phyloP scores from a whole-genome alignment of 2,797 vertebrate genomes.

The Lacerta viridis region DNA sequence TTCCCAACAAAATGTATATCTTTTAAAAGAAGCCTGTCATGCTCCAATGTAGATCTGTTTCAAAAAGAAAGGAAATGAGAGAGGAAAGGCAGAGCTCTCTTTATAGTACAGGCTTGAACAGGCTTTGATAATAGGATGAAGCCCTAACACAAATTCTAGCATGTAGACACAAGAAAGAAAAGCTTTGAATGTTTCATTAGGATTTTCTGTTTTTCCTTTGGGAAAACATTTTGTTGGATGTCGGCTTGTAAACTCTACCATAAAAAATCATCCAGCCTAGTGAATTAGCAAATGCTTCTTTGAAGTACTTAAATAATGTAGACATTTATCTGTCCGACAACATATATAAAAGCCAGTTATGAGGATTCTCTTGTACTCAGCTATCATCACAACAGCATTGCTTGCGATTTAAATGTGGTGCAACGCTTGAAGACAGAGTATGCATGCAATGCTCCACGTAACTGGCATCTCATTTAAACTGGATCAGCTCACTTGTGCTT shows the following conservation, averaged over 20 bases:
- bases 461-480: neutral
- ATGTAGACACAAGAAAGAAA: slow-evolving; percentile 7
- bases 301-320: neutral
- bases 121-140: slow-evolving; percentile 44
- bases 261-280: slow-evolving; percentile 9
- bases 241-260: slow-evolving; percentile 17
- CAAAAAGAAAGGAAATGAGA: neutral
- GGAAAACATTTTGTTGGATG: slow-evolving; percentile 24
- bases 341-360: slow-evolving; percentile 17
- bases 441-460: neutral
- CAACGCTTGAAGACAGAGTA: neutral
- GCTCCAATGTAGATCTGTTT: neutral
- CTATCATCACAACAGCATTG: neutral
- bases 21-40: neutral
- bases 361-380: neutral
- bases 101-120: neutral
- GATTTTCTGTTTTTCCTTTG: slow-evolving; percentile 12
- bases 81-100: neutral
- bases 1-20: neutral
- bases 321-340: slow-evolving; percentile 22
- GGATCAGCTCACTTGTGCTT: neutral
- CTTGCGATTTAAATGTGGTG: neutral
- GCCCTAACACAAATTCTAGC: neutral
- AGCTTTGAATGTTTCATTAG: slow-evolving; percentile 3
- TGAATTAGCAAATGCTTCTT: neutral